Evolutionary conservation across 2,888 invertebrate genomes (phyloP).

Genomic region (Brachylomia viminalis): DNA sequence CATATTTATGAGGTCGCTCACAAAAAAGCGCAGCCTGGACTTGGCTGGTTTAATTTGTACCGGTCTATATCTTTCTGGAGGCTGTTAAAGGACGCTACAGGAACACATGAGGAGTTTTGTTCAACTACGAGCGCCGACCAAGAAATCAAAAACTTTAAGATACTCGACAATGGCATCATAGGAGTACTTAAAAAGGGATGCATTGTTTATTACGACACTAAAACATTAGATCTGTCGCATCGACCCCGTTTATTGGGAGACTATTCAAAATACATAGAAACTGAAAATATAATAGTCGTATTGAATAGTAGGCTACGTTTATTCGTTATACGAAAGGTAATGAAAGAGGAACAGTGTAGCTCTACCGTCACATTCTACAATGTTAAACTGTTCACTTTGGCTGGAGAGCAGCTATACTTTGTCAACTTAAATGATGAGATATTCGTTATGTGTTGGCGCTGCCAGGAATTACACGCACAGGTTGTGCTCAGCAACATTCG

Average conservation of each 20-base stretch:
- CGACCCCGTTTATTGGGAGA: conserved; percentile 71
- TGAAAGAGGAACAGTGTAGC: conserved; percentile 49
- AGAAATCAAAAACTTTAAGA: conserved; percentile 75
- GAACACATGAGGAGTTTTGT: conserved; percentile 78
- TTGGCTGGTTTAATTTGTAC: conserved; percentile 79
- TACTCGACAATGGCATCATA: conserved; percentile 75
- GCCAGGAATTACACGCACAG: conserved; percentile 42
- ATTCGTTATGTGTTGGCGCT: conserved; percentile 66
- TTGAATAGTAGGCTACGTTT: conserved; percentile 70
- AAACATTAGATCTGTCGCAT: conserved; percentile 70
- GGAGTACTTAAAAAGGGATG: conserved; percentile 75
- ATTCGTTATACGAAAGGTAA: conserved; percentile 71
- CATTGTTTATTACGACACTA: conserved; percentile 78
- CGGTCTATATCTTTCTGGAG: conserved; percentile 80
- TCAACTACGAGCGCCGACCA: conserved; percentile 71
- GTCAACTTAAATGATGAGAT: conserved; percentile 75
- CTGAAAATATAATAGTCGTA: conserved; percentile 70
- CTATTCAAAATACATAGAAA: conserved; percentile 77
- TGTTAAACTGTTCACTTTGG: conserved; percentile 75
- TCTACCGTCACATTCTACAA: conserved; percentile 65
- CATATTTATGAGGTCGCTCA: conserved; percentile 70
- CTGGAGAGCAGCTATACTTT: conserved; percentile 70
- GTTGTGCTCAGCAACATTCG: not conserved
- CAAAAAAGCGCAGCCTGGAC: conserved; percentile 67
- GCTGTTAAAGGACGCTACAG: conserved; percentile 69